Base-by-base conservation (phyloP, 92 coral and sea anemone genomes). In the Meandrina meandrites region DNA sequence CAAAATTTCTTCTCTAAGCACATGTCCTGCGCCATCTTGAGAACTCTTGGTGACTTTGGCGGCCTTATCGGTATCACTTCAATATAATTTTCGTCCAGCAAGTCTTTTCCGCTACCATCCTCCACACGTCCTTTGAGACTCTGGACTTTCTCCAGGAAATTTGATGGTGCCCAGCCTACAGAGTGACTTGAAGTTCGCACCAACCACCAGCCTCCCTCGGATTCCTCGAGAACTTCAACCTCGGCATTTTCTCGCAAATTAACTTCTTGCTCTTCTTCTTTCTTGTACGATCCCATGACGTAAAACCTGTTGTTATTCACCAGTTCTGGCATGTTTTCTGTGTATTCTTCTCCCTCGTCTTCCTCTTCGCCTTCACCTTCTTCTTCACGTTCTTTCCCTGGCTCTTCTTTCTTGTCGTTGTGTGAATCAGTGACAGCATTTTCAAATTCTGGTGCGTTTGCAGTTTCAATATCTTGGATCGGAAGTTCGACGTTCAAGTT, bases 151-250 rank as follows among this genome's bases (percentile, higher is more conserved):
- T 90, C 95, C 32, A 96, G 92, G 84, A 79, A 96, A 67, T 95
- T 96, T 32, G 99, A 94, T 21, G 99, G 99, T 79, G 98, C 99
- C 99, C 99, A 96, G 56, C 99, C 99, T 68, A 90, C 91, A 24
- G 96, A 92, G 51, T 78, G 85, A 78, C 93, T 90, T 21, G 88
- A 86, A 14, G 99, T 94, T 66, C 96, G 78, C 67, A 96, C 99
- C 34, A 90, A 88, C 99, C 99, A 96, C 99, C 99, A 96, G 13
- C 99, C 99, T 35, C 96, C 89, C 21, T 93, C 93, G 35, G 94
- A 90, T 79, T 93, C 88, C 86, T 90, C 95, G 54, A 96, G 74
- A 27, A 96, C 93, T 75, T 93, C 94, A 15, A 96, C 99, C 21
- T 91, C 86, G 32, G 91, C 91, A 47, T 94, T 94, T 84, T 93